Conservation (phyloP, 2,113 vertebrate species). For the Chrysemys picta region DNA sequence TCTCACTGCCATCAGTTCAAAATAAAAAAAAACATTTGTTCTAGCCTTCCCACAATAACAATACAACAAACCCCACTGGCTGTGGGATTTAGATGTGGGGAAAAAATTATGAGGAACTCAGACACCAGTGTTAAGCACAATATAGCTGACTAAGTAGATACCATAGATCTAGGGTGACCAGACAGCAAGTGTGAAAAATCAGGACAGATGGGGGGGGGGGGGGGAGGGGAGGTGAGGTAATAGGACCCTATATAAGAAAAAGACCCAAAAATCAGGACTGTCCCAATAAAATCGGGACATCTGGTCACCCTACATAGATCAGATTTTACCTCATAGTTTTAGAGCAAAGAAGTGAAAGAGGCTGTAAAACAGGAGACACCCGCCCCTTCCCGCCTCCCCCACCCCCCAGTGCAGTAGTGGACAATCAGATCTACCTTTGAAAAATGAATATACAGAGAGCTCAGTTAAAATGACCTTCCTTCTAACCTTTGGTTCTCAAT, state of each 20-base stretch:
- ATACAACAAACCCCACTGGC: slow-evolving; percentile 3
- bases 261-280: no score
- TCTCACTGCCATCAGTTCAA: not conserved
- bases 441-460: slow-evolving; percentile 11
- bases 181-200: no score
- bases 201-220: no score
- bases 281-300: no score
- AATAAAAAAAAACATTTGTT: not conserved
- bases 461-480: not conserved
- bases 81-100: not conserved
- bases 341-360: not conserved
- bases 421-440: not conserved
- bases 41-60: not conserved
- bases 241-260: no score
- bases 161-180: not conserved
- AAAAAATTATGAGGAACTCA: not conserved
- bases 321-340: slow-evolving; percentile 29
- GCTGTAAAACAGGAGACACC: slow-evolving; percentile 1
- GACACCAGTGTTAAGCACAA: not conserved
- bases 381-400: not conserved
- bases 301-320: not conserved
- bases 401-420: not conserved
- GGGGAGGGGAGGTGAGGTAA: no score
- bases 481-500: not conserved
- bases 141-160: slow-evolving; percentile 14